Evolutionary conservation across 2,888 invertebrate genomes (phyloP), one percentile per base, ranked within the genome.

Genomic region (Orgyia antiqua): DNA sequence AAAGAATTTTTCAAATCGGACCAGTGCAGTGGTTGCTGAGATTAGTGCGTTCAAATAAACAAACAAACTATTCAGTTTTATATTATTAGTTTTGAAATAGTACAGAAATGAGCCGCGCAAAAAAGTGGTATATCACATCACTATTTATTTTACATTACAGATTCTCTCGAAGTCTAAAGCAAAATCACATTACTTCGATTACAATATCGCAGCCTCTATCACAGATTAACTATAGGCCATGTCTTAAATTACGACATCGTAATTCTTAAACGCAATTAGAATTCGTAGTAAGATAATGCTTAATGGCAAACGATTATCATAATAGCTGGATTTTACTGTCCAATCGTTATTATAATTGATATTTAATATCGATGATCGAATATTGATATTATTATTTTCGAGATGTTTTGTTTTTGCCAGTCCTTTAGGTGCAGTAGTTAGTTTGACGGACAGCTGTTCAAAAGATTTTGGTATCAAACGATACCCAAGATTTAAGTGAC

Each of bases 181-280:
- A n/a, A n/a, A n/a, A n/a, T n/a, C n/a, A n/a, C n/a, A n/a, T n/a
- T n/a, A 48, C 50, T 45, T 38, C 48, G 45, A 57, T 47, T 58
- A 59, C 59, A 56, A 48, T 45, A 50, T 43, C 45, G 41, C 24
- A 23, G 29, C 36, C 42, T 35, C 31, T 36, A 36, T 42, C 31
- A n/a, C 26, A 39, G 50, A 58, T 53, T 54, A 48, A 44, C 36
- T 37, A 35, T 40, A 47, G 42, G 38, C 49, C 56, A 49, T 41
- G 41, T 44, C 45, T 45, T 36, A 51, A 62, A 52, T 65, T 59
- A 67, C 57, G 42, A 42, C 51, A 37, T 49, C 59, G 51, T 66
- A 55, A 57, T 44, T 64, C 47, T 47, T 39, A 39, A 36, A 17
- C 21, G 35, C 44, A 28, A 42, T 45, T 45, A 25, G 35, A 24